phyloP scores from a whole-genome alignment of 2,113 vertebrate species.

The Andinoacara biseriatus region DNA sequence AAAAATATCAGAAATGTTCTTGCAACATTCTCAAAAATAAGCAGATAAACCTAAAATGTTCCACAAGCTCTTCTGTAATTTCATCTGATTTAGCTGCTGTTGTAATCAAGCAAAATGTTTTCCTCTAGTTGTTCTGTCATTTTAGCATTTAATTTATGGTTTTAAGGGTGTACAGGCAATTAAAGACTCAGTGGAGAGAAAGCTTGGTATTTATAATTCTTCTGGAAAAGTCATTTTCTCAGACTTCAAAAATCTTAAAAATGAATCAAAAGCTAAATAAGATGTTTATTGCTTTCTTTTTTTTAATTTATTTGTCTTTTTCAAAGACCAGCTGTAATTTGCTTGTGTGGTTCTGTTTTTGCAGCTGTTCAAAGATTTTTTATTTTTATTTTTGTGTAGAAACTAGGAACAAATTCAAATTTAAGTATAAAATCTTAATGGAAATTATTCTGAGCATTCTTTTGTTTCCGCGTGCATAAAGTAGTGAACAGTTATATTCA shows the following conservation, averaged over 20 bases:
- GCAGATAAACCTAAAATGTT: not conserved
- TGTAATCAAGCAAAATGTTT: conserved; percentile 32
- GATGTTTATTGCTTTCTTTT: not conserved
- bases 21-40: not conserved
- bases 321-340: not conserved
- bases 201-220: not conserved
- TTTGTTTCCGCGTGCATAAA: not conserved
- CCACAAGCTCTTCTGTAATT: conserved; percentile 35
- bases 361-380: not conserved
- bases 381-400: not conserved
- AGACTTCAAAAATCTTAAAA: conserved; percentile 3
- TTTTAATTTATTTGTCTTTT: not conserved
- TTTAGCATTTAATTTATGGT: conserved; percentile 43
- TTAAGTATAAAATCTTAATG: not conserved
- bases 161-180: conserved; percentile 27
- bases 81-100: conserved; percentile 16
- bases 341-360: not conserved
- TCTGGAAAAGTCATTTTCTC: not conserved
- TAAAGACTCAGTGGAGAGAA: conserved; percentile 26
- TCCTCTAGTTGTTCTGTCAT: conserved; percentile 45
- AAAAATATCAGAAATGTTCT: not conserved
- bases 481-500: not conserved
- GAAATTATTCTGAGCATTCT: not conserved
- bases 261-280: not conserved
- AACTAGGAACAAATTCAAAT: not conserved